Evolutionary conservation across 2,797 vertebrate genomes (phyloP), one percentile per base, ranked within the genome.

Genomic region (Gouania willdenowi): DNA sequence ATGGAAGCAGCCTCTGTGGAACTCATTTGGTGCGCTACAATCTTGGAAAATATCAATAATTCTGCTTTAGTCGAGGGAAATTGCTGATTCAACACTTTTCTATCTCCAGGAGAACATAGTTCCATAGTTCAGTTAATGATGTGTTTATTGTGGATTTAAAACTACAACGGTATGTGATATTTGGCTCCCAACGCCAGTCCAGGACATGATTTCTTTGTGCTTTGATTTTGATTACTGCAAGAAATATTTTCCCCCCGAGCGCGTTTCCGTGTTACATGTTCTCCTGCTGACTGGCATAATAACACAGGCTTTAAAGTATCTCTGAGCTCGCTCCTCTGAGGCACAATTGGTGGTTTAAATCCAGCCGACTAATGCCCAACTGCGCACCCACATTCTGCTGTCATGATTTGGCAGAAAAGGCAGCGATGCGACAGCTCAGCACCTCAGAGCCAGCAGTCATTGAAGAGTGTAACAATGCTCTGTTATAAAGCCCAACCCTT

Each of bases 111-210:
- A 77, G 71, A 71, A 68, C 65, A 75, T 46, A 65, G 80, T 75
- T 81, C 61, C 65, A 75, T 46, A 65, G 80, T 75, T 81, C 61
- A 71, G 69, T 71, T n/a, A 75, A 76, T 70, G 79, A 68, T 77
- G 43, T 4, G 48, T 58, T 69, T 65, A 55, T 29, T 48, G 42
- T 72, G 47, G 49, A 71, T 61, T 55, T 30, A 46, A 63, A 75
- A 70, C 68, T 48, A 67, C 55, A 72, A 71, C 26, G 9, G 60
- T 32, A 20, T 14, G 26, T 22, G 5, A 55, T 41, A 46, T 42
- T 60, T 20, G 36, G 48, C 62, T 53, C 33, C 36, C 41, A 61
- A 55, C 55, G 34, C 11, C 46, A 46, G 59, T 37, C 58, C 35
- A 28, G 20, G 7, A 26, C n/a, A n/a, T n/a, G n/a, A n/a, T n/a